phyloP scores from a whole-genome alignment of 2,113 vertebrate species.

The Amblyopsis rosae region DNA sequence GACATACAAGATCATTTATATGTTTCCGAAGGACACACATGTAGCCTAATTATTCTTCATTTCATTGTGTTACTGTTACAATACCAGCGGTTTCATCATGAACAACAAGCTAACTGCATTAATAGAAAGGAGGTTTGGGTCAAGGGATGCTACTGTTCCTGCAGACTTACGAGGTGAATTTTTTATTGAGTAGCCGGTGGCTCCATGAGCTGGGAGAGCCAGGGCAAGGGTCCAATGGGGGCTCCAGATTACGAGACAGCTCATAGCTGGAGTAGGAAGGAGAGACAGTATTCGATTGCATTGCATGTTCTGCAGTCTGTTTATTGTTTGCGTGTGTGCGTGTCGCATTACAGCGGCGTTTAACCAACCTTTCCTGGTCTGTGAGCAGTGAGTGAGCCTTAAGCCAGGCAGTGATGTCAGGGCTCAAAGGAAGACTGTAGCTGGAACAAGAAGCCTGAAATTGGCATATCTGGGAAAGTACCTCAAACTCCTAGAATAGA shows the following conservation, averaged over 20 bases:
- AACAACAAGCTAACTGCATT: background rate
- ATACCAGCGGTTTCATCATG: no score
- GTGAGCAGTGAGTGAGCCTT: conserved; percentile 72
- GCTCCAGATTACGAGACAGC: conserved; percentile 83
- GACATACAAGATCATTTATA: no score
- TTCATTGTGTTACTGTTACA: no score
- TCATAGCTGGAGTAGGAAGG: conserved; percentile 75
- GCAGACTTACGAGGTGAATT: conserved; percentile 81
- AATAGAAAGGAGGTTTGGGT: background rate
- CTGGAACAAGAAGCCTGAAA: conserved; percentile 81
- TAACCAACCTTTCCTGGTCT: conserved; percentile 84
- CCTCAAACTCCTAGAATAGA: conserved; percentile 82
- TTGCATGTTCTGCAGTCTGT: no score
- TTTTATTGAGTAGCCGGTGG: conserved; percentile 78
- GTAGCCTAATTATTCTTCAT: no score
- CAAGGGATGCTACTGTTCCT: background rate
- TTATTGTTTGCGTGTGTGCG: background rate
- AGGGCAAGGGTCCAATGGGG: conserved; percentile 83
- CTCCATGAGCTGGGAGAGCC: conserved; percentile 79
- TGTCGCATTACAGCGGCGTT: background rate
- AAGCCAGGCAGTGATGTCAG: conserved; percentile 73
- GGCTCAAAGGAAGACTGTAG: conserved; percentile 70
- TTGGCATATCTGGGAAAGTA: conserved; percentile 82
- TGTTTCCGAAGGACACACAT: no score
- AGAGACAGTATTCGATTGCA: background rate